Base-by-base conservation (phyloP, 2,113 vertebrate species). In the Aix galericulata region DNA sequence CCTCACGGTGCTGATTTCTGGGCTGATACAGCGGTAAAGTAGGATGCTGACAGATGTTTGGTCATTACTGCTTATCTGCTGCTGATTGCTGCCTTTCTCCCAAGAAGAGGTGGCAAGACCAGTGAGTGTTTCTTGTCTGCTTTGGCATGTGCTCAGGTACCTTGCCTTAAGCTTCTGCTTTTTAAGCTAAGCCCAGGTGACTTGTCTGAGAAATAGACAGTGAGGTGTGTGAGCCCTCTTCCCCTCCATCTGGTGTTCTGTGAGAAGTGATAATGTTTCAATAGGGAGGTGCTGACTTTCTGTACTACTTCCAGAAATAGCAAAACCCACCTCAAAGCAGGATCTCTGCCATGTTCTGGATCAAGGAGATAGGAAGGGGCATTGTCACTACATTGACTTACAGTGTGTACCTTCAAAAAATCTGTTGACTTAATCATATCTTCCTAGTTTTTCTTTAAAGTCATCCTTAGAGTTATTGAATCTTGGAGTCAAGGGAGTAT, bases 111-210 rank as follows among this genome's bases (percentile, higher is more conserved):
- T 68, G 63, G 78, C 34, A 82, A 79, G 44, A 79, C 22, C 1
- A 2, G 26, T 73, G 71, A 82, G 66, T 72, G 75, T 38, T 93
- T 29, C 87, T 87, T 58, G 32, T 79, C 74, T 95, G 66, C 71
- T 91, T 89, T 88, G 32, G 38, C 66, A 11, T 62, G 72, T 82
- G 23, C 75, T 79, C 4, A 1, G 42, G 6, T 93, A 75, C 44
- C 82, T 80, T 48, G 38, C 50, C 27, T 82, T 73, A 72, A 94
- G 62, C 42, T 87, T 71, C 62, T 94, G 53, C 17, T 88, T 38
- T 77, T 94, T 82, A 91, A 85, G 80, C 58, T 72, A 68, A 86
- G 63, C 31, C n/a, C 80, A 77, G 88, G 59, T 80, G 77, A 91
- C 55, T 66, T 71, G 36, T 27, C 73, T 78, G 53, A 0, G 4